Conservation (phyloP, 2,113 vertebrate genomes). For the Apeltes quadracus region DNA sequence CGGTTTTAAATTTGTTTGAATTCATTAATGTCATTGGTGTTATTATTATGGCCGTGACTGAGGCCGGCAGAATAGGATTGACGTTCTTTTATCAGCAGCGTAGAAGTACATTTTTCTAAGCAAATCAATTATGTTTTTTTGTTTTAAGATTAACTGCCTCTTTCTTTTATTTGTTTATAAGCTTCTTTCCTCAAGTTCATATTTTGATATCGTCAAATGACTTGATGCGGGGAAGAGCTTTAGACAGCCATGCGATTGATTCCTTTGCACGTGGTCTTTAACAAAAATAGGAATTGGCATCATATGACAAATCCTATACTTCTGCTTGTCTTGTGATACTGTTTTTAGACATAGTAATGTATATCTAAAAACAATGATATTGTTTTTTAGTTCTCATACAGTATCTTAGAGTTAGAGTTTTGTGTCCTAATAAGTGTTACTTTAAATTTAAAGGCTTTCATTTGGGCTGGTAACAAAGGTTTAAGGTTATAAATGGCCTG, state of each 20-base stretch:
- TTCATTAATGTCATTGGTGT: background rate
- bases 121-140: background rate
- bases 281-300: constrained; percentile 16
- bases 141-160: background rate
- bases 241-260: constrained; percentile 45
- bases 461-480: background rate
- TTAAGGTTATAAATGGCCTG: background rate
- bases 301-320: background rate
- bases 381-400: background rate
- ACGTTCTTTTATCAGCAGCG: background rate
- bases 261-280: constrained; percentile 31
- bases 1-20: background rate
- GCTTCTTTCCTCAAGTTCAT: background rate
- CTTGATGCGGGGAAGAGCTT: constrained; percentile 40
- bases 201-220: constrained; percentile 45
- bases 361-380: no score
- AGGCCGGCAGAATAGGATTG: background rate
- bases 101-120: background rate
- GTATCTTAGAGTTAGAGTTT: background rate
- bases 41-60: background rate
- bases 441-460: background rate
- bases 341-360: background rate
- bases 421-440: background rate
- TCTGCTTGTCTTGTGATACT: background rate
- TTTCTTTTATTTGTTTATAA: background rate